A percentile compares a stretch with the other conserved stretches of the same genome.
phyloP scores from a whole-genome alignment of 2,888 invertebrate species.

The Neria commutata region DNA sequence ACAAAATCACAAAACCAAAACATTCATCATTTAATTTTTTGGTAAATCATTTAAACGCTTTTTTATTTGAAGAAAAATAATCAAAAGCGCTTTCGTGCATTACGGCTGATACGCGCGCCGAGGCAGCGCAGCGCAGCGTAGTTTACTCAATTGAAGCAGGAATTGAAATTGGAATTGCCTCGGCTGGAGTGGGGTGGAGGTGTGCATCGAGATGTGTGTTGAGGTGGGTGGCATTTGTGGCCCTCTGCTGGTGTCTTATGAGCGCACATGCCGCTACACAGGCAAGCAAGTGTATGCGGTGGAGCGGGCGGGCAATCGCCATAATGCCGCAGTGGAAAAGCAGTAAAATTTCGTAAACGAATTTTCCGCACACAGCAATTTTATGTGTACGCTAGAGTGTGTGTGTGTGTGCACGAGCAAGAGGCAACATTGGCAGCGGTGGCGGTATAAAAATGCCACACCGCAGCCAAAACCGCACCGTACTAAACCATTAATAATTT shows the following conservation, averaged over 20 bases:
- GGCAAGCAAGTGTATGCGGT: too few relatives aligned
- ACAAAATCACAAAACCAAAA: conserved; percentile 55
- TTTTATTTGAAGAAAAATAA: conserved; percentile 37
- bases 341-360: neutral
- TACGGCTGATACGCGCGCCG: too few relatives aligned
- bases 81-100: conserved; percentile 24
- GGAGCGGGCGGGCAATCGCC: neutral
- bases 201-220: neutral
- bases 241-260: too few relatives aligned
- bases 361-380: too few relatives aligned
- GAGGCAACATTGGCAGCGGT: neutral
- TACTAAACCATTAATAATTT: neutral
- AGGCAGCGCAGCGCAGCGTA: too few relatives aligned
- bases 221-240: neutral
- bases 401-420: too few relatives aligned
- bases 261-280: too few relatives aligned
- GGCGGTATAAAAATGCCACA: neutral
- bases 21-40: conserved; percentile 50
- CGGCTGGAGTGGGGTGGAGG: too few relatives aligned
- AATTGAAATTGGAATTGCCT: neutral
- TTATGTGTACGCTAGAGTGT: too few relatives aligned
- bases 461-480: neutral
- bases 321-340: neutral
- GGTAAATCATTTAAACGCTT: conserved; percentile 33
- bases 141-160: neutral